Evolutionary conservation across 2,888 invertebrate genomes (phyloP).

Genomic region (Thecophora atra): DNA sequence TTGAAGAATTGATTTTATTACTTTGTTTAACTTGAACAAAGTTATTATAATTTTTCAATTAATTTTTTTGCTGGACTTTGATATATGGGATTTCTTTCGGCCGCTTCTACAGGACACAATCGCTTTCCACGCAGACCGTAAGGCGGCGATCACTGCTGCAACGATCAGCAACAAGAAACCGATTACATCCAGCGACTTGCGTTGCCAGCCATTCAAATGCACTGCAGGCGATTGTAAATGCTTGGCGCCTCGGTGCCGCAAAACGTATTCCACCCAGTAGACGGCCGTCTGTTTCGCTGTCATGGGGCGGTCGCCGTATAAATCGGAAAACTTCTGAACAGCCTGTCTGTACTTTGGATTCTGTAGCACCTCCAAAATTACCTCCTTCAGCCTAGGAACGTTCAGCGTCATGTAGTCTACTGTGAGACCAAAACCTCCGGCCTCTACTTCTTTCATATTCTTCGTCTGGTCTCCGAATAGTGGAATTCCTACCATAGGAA

Average conservation of each 20-base stretch:
- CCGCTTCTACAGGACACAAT: slow-evolving; percentile 38
- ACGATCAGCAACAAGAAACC: slow-evolving; percentile 45
- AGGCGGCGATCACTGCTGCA: slow-evolving; percentile 28
- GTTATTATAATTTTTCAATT: too few relatives aligned
- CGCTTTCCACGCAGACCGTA: slow-evolving; percentile 38
- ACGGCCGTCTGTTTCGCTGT: slow-evolving; percentile 67
- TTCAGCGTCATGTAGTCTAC: slow-evolving; percentile 46
- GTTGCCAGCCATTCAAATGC: slow-evolving; percentile 65
- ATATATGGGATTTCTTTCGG: not conserved
- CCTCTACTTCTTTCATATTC: slow-evolving; percentile 77
- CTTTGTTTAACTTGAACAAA: too few relatives aligned
- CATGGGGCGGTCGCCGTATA: slow-evolving; percentile 69
- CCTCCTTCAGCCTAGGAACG: slow-evolving; percentile 44
- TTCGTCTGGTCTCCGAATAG: slow-evolving; percentile 83
- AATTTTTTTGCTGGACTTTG: slow-evolving; percentile 30
- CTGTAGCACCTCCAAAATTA: slow-evolving; percentile 50
- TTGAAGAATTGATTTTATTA: too few relatives aligned
- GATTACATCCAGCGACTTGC: slow-evolving; percentile 67
- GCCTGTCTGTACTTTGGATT: slow-evolving; percentile 51
- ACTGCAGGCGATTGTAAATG: slow-evolving; percentile 68
- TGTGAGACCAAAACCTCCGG: slow-evolving; percentile 67
- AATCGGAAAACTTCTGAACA: slow-evolving; percentile 64
- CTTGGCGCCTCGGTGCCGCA: slow-evolving; percentile 68
- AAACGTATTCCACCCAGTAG: slow-evolving; percentile 70
- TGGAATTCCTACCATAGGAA: slow-evolving; percentile 78